Percentiles rank a stretch among this genome's conserved stretches.
phyloP scores from a whole-genome alignment of 2,888 invertebrate genomes.

The Tetranychus piercei region DNA sequence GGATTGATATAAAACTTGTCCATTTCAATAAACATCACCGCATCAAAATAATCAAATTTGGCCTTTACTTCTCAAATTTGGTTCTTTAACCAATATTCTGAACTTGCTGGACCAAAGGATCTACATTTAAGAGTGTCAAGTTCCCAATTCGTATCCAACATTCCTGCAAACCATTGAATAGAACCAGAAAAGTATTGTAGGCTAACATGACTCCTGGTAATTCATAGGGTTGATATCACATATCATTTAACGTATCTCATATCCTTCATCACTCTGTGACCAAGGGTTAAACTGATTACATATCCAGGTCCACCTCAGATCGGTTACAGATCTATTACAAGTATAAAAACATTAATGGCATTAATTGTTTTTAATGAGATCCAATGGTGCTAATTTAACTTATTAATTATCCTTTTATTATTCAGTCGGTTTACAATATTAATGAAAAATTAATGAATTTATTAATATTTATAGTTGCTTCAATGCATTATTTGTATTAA shows the following conservation, averaged over 20 bases:
- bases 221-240: conserved; percentile 23
- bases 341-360: neutral
- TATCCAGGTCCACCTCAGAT: conserved; percentile 24
- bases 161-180: conserved; percentile 13
- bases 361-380: neutral
- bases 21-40: conserved; percentile 17
- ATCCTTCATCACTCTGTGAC: conserved; percentile 26
- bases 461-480: too few species aligned
- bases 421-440: neutral
- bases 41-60: conserved; percentile 22
- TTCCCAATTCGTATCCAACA: neutral
- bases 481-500: too few species aligned
- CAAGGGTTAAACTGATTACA: conserved; percentile 24
- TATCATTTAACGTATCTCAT: too few species aligned
- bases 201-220: conserved; percentile 24
- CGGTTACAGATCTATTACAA: neutral
- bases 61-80: conserved; percentile 16
- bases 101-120: neutral
- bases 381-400: neutral
- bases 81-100: neutral
- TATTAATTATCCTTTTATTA: neutral
- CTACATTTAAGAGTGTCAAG: neutral
- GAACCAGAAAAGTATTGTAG: conserved; percentile 26
- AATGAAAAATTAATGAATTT: neutral
- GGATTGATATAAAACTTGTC: too few species aligned